These are phyloP conservation scores for Bombus turneri DNA, from an alignment of 1,140 invertebrate species.

Conservation along the genomic window DNA sequence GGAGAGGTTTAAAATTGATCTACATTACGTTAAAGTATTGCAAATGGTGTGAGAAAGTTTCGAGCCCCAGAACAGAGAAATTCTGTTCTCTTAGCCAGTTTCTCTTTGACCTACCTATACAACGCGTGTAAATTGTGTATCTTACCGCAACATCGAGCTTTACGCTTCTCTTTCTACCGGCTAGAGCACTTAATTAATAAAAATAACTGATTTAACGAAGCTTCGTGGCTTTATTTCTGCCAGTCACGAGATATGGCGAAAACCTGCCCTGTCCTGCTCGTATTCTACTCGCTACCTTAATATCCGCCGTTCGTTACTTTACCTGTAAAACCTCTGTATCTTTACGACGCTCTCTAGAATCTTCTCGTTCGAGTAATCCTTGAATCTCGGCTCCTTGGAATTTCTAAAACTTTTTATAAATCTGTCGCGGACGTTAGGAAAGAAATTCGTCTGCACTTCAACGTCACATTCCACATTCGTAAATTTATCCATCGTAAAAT, in stretches of 20 bases:
- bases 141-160: background rate
- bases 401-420: conserved; percentile 18
- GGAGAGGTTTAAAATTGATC: too few relatives aligned
- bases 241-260: background rate
- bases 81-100: background rate
- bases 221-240: background rate
- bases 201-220: too few relatives aligned
- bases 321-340: conserved; percentile 79
- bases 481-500: conserved; percentile 28
- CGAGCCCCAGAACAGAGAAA: background rate
- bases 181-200: background rate
- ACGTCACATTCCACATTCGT: conserved; percentile 42
- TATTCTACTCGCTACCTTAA: conserved; percentile 6
- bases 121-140: background rate
- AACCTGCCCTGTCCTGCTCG: background rate
- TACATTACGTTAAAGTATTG: background rate
- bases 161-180: background rate
- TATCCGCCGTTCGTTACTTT: conserved; percentile 21
- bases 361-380: conserved; percentile 20
- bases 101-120: background rate
- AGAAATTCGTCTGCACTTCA: conserved; percentile 44
- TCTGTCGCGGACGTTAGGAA: conserved; percentile 46
- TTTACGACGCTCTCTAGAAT: conserved; percentile 67
- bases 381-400: background rate
- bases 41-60: background rate